Conservation (phyloP, 2,113 vertebrate genomes). For the Catharus fuscescens region DNA sequence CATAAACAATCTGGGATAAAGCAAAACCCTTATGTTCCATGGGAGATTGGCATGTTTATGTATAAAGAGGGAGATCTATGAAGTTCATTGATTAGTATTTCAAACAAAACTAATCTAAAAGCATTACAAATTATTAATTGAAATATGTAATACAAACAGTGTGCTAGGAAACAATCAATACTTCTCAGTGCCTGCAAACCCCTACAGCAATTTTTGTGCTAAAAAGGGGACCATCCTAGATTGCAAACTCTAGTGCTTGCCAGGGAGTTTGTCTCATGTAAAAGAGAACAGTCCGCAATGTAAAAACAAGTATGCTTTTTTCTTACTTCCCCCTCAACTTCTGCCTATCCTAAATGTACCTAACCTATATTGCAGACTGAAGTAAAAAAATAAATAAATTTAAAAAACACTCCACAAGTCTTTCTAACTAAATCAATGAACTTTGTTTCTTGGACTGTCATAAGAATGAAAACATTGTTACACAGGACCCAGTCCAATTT, state of each 20-base stretch:
- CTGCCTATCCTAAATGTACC: not conserved
- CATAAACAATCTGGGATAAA: slow-evolving; percentile 9
- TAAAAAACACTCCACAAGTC: not conserved
- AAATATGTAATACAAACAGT: not conserved
- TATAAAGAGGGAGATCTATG: not conserved
- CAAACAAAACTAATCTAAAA: not conserved
- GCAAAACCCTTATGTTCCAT: not conserved
- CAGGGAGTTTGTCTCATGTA: not conserved
- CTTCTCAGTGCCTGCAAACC: not conserved
- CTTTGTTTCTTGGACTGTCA: not conserved
- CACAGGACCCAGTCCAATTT: not conserved
- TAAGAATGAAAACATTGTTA: not conserved
- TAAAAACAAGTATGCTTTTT: not conserved
- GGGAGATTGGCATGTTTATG: not conserved
- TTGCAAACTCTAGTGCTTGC: not conserved
- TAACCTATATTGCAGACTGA: not conserved
- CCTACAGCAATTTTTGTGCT: slow-evolving; percentile 28
- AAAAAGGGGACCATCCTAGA: not conserved
- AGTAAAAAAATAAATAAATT: not conserved
- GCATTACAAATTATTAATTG: slow-evolving; percentile 50
- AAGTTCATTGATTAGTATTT: slow-evolving; percentile 35
- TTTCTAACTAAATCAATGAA: not conserved
- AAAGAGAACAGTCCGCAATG: not conserved
- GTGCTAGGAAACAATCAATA: not conserved
- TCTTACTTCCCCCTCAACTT: not conserved